Evolutionary conservation across 2,797 vertebrate genomes (phyloP).

Genomic region (Ambastaia sidthimunki): DNA sequence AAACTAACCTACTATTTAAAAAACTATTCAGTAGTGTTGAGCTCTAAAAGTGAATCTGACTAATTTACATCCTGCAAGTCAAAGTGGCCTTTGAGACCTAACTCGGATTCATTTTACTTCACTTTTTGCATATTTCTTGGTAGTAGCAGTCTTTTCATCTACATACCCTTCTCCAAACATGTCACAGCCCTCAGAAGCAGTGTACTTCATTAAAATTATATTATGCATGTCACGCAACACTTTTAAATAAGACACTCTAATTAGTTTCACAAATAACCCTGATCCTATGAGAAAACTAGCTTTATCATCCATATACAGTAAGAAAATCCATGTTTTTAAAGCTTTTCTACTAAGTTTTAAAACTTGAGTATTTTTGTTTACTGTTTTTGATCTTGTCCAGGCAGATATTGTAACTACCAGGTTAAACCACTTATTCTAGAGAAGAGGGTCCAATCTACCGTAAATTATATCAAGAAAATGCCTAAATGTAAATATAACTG

Average conservation of each 20-base stretch:
- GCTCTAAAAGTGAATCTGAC: background rate
- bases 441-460: no score
- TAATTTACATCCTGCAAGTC: slow-evolving; percentile 10
- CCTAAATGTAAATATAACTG: no score
- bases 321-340: no score
- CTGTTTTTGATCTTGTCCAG: no score
- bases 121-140: slow-evolving; percentile 45
- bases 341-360: no score
- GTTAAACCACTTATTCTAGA: no score
- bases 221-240: slow-evolving; percentile 27
- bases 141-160: slow-evolving; percentile 42
- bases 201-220: slow-evolving; percentile 19
- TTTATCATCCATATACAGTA: background rate
- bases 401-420: no score
- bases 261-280: slow-evolving; percentile 12
- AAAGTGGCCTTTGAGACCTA: background rate
- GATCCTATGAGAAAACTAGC: background rate
- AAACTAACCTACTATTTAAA: background rate
- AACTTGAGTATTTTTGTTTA: no score
- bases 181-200: slow-evolving; percentile 28
- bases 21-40: background rate
- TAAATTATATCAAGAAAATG: no score
- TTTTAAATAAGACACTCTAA: slow-evolving; percentile 9
- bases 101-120: background rate
- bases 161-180: background rate